Evolutionary conservation across 2,888 invertebrate genomes (phyloP), one percentile per base, ranked within the genome.

Genomic region (Trichogramma evanescens): DNA sequence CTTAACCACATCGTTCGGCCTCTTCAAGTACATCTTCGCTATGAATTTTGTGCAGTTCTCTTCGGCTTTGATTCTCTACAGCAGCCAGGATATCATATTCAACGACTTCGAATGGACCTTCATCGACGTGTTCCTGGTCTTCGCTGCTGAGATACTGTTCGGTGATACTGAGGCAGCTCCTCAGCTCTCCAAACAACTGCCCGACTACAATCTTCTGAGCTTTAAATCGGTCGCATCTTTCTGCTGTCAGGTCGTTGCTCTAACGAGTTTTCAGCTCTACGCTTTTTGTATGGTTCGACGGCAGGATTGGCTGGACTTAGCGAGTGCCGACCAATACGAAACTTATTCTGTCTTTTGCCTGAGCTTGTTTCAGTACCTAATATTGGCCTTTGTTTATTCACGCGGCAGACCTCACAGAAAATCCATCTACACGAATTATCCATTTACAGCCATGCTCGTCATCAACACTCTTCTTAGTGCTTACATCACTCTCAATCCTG

Each of bases 1-100:
- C 1, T 80, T 95, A 64, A 90, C 91, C 63, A 93, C 94, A 0
- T 92, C 91, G 49, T 93, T 93, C 78, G 91, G 92, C 4, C 87
- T 92, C 60, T 93, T 94, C 80, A 93, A 93, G 74, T 94, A 89
- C 78, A 93, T 94, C 92, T 90, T 92, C 58, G 84, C 89, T 66
- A 93, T 93, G 79, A 91, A 91, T 60, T 81, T 95, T 45, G 92
- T 92, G 56, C 94, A 95, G 81, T 95, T 92, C 78, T 83, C 87
- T 69, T 88, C 91, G 4, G 87, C 92, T 10, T 82, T 92, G 46
- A 86, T 92, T 63, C 81, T 93, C 1, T 93, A 92, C 72, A 78
- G 82, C n/a, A 78, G 82, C 9, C 86, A 87, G 70, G 83, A 84
- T 65, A 79, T 79, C 39, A 85, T 85, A 70, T 69, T 88, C 56